Evolutionary conservation across 2,113 vertebrate genomes (phyloP).

Genomic region (Eidolon helvum): DNA sequence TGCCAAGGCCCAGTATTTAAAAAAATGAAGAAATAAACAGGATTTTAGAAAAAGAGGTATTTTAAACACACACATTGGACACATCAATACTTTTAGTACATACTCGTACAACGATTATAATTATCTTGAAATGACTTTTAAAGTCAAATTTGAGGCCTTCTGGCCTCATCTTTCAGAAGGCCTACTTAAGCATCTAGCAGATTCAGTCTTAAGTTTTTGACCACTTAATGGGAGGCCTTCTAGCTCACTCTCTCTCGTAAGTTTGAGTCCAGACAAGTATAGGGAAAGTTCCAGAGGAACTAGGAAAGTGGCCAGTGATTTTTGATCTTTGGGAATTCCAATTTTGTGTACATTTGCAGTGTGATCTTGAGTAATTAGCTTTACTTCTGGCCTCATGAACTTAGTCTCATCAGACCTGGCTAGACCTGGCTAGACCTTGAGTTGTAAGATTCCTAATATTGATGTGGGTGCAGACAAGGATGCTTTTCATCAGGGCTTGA

Average conservation of each 20-base stretch:
- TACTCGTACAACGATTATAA: not conserved
- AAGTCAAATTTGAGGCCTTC: not conserved
- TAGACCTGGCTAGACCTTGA: not conserved
- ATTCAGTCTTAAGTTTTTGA: not conserved
- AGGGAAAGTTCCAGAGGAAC: not conserved
- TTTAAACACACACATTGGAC: not conserved
- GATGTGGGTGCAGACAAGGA: too few relatives aligned
- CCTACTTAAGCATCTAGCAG: not conserved
- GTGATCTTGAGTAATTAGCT: not conserved
- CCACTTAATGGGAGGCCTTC: not conserved
- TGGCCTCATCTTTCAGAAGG: not conserved
- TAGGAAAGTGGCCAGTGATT: not conserved
- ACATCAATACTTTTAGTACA: not conserved
- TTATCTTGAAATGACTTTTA: not conserved
- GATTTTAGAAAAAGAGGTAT: not conserved
- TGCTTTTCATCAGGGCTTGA: not conserved
- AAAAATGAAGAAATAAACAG: not conserved
- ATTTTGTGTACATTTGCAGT: not conserved
- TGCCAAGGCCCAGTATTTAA: not conserved
- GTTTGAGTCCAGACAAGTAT: not conserved
- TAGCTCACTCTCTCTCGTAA: not conserved
- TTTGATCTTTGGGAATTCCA: not conserved
- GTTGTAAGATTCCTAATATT: not conserved
- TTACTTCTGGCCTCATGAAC: not conserved
- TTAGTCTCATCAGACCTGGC: not conserved